These are phyloP conservation scores for Julus scanicus DNA, from an alignment of 2,888 invertebrate genomes.

Conservation along the genomic window DNA sequence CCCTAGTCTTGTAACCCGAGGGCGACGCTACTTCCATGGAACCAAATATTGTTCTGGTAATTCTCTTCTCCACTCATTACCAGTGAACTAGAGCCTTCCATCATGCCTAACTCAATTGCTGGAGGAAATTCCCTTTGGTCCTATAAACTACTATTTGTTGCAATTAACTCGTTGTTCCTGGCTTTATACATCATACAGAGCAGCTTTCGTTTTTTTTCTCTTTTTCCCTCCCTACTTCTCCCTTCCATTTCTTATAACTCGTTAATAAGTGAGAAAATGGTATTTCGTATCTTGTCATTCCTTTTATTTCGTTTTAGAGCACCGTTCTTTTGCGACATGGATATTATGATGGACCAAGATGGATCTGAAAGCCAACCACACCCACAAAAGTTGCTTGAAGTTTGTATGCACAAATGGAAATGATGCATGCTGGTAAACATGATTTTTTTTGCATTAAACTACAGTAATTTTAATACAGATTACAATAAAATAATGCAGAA, in stretches of 20 bases:
- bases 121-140: conserved; percentile 20
- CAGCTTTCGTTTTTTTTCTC: neutral
- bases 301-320: neutral
- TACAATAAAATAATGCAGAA: no score
- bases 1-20: conserved; percentile 25
- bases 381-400: neutral
- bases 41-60: conserved; percentile 13
- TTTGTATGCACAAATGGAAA: no score
- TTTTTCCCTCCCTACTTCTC: neutral
- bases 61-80: conserved; percentile 7
- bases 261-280: neutral
- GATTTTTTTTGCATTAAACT: no score
- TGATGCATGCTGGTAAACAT: no score
- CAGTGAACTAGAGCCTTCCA: conserved; percentile 33
- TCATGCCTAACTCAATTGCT: conserved; percentile 17
- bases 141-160: conserved; percentile 33
- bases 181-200: conserved; percentile 33
- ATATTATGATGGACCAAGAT: neutral
- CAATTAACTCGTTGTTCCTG: conserved; percentile 33
- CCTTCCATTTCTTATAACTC: neutral
- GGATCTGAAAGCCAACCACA: neutral
- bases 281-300: neutral
- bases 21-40: neutral
- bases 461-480: no score
- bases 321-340: neutral